Evolutionary conservation across 2,113 vertebrate species (phyloP), one percentile per base, ranked within the genome.

Genomic region (Alethe castanea): DNA sequence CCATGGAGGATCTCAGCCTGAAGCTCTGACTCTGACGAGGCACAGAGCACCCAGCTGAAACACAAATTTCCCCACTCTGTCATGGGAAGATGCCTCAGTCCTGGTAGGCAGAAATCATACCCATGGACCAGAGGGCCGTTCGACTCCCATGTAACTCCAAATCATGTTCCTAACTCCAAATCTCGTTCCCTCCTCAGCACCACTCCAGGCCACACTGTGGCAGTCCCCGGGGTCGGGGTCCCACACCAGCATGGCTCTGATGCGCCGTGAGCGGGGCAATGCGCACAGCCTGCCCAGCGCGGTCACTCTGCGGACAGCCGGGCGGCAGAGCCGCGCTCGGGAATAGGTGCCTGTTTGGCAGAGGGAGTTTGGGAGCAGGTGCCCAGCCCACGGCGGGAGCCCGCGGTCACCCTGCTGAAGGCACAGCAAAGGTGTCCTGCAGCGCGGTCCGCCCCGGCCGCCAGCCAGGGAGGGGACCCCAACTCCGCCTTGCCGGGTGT

Each of bases 351-450:
- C 12, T 47, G 47, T 23, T 22, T 13, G 47, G 47, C 47, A 47
- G 22, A 47, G 47, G 47, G 47, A 23, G 22, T 12, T 23, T 23
- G 47, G 47, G 22, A 47, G 12, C 22, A 47, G 45, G 45, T 44
- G 44, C 44, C 44, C 44, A 44, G 44, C 19, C 9, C 26, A 2
- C 0, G 23, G 14, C 1, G 26, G 13, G 11, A 1, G 33, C 12
- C 45, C 19, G 3, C 2, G 11, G 14, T 1, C 62, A 8, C 42
- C 6, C 47, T 14, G n/a, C 52, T 5, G 71, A 56, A 29, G 36
- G 36, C 56, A 20, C 52, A 9, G 6, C 15, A 0, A 18, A 61
- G 60, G 1, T 17, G 19, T 7, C 23, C n/a, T 0, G n/a, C 33
- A 26, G 61, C 6, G 8, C 44, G 14, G 24, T 31, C 8, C 17